Base-by-base conservation (phyloP, 1,140 invertebrate species). In the Ridgeia piscesae region DNA sequence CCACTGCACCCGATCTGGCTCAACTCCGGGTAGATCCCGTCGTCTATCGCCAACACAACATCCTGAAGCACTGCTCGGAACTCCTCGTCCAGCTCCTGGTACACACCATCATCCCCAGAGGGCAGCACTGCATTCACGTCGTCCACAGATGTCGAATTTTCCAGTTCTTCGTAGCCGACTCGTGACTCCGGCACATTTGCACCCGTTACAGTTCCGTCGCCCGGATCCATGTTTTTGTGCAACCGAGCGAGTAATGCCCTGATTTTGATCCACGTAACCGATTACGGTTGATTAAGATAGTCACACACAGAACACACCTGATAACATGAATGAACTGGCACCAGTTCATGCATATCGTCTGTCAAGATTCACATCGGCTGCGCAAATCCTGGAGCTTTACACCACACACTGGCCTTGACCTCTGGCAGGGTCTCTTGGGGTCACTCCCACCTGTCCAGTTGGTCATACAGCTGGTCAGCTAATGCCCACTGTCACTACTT, bases 1-100 rank as follows among this genome's bases (percentile, higher is more conserved):
- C 99, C 99, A 96, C 98, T 99, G 77, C 98, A 99, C 33, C 99
- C 99, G 96, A 96, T 95, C 95, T 98, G 98, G 96, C 99, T 99
- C 94, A 99, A 97, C 96, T 99, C 98, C 0, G 99, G 99, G 96
- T 97, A 95, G 88, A 99, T 98, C 90, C 98, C 98, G 96, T 97
- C 97, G 94, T 99, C 98, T 94, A 99, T 99, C 58, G 99, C 98
- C 93, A 97, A 96, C 95, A 99, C 98, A 11, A 98, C 97, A 95
- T 99, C 98, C 96, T 97, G 97, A 35, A 99, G 97, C 94, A 99
- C 95, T 94, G 98, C 98, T 91, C 97, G 97, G 96, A 99, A 99
- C 93, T 97, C 97, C 4, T 33, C 42, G 31, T 92, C 35, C 27
- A 33, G 77, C n/a, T 42, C 27, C 48, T 91, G 91, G 42, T 91